These are phyloP conservation scores for Tychaedon coryphoeus DNA, from an alignment of 2,113 vertebrate genomes.

Conservation along the genomic window DNA sequence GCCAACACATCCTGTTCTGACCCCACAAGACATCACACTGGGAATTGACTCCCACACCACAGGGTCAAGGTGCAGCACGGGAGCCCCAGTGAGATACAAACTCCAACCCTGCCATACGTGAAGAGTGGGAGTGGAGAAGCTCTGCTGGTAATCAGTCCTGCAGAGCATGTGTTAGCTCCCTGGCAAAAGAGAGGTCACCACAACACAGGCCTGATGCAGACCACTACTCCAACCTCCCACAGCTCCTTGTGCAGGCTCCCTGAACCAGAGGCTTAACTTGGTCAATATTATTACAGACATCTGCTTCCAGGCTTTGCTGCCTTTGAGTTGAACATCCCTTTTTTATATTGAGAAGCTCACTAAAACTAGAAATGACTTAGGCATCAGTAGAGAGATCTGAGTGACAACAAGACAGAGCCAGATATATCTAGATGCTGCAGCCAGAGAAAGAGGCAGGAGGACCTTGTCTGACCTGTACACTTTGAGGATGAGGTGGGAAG, in stretches of 20 bases:
- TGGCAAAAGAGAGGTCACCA: not conserved
- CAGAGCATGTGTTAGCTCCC: not conserved
- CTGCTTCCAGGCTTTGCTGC: not conserved
- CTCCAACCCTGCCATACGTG: fast-evolving
- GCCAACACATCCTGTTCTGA: not conserved
- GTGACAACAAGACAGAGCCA: not conserved
- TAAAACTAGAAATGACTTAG: not conserved
- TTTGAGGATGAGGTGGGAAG: not conserved
- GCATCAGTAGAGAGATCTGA: not conserved
- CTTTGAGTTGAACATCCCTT: not conserved
- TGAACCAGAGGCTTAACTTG: not conserved
- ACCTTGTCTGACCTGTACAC: not conserved
- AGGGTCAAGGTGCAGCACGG: fast-evolving
- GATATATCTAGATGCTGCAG: not conserved
- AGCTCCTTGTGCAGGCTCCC: not conserved
- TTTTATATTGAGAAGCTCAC: not conserved
- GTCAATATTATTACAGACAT: not conserved
- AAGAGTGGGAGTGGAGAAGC: not conserved
- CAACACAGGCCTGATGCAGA: not conserved
- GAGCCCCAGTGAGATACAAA: not conserved
- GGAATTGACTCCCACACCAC: not conserved
- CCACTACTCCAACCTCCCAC: not conserved
- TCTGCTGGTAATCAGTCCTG: not conserved
- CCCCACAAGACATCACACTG: not conserved
- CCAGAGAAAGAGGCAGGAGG: not conserved